These are phyloP conservation scores for Dasysyrphus tricinctus DNA, from an alignment of 2,888 invertebrate genomes.

Conservation along the genomic window DNA sequence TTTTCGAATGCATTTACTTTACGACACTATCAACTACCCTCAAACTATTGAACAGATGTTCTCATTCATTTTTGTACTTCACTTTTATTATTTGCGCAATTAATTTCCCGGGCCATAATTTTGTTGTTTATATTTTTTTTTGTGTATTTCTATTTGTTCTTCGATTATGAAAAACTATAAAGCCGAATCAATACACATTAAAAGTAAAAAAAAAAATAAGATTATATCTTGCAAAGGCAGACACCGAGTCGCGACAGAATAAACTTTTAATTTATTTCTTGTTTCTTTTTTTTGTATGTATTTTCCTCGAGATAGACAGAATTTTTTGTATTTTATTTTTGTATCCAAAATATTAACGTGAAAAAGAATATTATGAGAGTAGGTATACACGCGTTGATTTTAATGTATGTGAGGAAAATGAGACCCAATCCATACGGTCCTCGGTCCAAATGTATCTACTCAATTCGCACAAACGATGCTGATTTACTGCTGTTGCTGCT, in stretches of 20 bases:
- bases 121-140: not conserved
- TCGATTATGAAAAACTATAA: not conserved
- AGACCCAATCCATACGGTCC: conserved; percentile 48
- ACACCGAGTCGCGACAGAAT: conserved; percentile 41
- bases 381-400: not conserved
- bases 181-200: conserved; percentile 6
- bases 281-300: conserved; percentile 14
- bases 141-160: not conserved
- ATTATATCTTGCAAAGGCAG: conserved; percentile 35
- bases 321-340: conserved; percentile 17
- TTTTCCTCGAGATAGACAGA: not conserved
- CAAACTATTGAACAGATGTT: conserved; percentile 17
- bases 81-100: conserved; percentile 19
- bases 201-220: conserved; percentile 20
- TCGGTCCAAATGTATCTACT: conserved; percentile 54
- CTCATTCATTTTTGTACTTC: conserved; percentile 12
- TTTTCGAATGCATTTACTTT: not conserved
- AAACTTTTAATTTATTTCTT: not conserved
- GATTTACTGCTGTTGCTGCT: not conserved
- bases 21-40: not conserved
- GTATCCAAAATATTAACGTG: conserved; percentile 16
- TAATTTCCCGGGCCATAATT: conserved; percentile 45
- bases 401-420: conserved; percentile 5
- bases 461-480: conserved; percentile 49
- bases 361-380: not conserved